Percentiles rank a stretch among this genome's conserved stretches.
These are phyloP conservation scores for Coranthus polyacanthus DNA, from an alignment of 2,797 vertebrate genomes.

Conservation along the genomic window DNA sequence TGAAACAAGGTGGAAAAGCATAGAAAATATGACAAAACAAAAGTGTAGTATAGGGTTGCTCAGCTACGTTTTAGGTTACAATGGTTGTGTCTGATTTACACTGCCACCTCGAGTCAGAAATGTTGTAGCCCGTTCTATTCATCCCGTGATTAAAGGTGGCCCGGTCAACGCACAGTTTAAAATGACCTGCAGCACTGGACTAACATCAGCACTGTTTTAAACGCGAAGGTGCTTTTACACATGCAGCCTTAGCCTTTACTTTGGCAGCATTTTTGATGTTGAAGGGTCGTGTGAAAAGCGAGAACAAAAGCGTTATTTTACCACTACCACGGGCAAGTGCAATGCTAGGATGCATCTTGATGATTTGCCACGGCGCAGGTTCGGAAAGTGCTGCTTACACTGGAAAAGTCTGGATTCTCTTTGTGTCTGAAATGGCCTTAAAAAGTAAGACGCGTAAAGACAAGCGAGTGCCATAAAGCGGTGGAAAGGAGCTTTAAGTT, in stretches of 20 bases:
- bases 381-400: constrained; percentile 56
- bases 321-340: constrained; percentile 38
- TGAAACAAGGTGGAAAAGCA: constrained; percentile 61
- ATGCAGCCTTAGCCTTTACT: constrained; percentile 38
- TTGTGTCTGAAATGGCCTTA: constrained; percentile 51
- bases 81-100: constrained; percentile 57
- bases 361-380: constrained; percentile 18
- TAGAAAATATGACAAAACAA: constrained; percentile 40
- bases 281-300: constrained; percentile 1
- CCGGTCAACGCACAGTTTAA: constrained; percentile 24
- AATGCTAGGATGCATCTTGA: constrained; percentile 35
- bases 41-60: constrained; percentile 50
- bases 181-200: constrained; percentile 26
- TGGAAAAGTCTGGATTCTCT: constrained; percentile 35
- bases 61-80: constrained; percentile 46
- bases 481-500: constrained; percentile 51
- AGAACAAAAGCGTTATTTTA: constrained; percentile 31
- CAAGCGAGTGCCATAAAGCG: constrained; percentile 69
- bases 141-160: constrained; percentile 31
- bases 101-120: constrained; percentile 60
- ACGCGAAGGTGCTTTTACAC: constrained; percentile 43
- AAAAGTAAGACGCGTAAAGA: constrained; percentile 27
- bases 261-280: constrained; percentile 22
- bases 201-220: constrained; percentile 41
- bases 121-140: constrained; percentile 22